Conservation (phyloP, 23 tunicate genomes). For the Clavelina lepadiformis region DNA sequence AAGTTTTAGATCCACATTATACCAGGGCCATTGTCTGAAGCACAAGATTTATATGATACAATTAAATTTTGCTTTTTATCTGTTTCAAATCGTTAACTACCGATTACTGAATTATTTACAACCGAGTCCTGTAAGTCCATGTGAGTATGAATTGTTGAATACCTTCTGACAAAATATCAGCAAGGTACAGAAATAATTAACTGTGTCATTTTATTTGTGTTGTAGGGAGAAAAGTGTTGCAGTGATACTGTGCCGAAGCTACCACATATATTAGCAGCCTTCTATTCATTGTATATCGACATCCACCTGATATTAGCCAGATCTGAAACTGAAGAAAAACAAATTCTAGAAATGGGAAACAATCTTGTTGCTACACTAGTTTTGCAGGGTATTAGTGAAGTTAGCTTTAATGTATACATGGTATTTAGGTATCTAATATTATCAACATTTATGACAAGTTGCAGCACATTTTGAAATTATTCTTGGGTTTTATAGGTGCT, state of each 20-base stretch:
- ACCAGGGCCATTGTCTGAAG: no score
- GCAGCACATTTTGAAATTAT: background rate
- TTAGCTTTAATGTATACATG: no score
- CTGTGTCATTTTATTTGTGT: background rate
- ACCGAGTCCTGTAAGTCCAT: background rate
- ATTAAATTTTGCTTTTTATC: no score
- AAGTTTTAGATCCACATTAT: no score
- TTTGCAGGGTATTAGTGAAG: no score
- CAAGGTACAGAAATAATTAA: background rate
- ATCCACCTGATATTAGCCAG: background rate
- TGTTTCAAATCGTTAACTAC: no score
- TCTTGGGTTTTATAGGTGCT: conserved; percentile 3
- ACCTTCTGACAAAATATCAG: background rate
- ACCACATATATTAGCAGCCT: background rate
- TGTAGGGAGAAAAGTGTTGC: no score
- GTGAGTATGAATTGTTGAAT: conserved; percentile 1
- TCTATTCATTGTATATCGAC: conserved; percentile 5
- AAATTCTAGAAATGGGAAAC: background rate
- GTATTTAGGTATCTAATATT: no score
- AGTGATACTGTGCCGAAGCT: background rate
- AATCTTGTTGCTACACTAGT: no score
- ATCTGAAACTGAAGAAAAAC: background rate
- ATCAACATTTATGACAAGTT: background rate
- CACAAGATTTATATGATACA: no score
- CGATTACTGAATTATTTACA: no score